These are phyloP conservation scores for Hoplodrina ambigua DNA, from an alignment of 2,888 invertebrate species.

Conservation along the genomic window DNA sequence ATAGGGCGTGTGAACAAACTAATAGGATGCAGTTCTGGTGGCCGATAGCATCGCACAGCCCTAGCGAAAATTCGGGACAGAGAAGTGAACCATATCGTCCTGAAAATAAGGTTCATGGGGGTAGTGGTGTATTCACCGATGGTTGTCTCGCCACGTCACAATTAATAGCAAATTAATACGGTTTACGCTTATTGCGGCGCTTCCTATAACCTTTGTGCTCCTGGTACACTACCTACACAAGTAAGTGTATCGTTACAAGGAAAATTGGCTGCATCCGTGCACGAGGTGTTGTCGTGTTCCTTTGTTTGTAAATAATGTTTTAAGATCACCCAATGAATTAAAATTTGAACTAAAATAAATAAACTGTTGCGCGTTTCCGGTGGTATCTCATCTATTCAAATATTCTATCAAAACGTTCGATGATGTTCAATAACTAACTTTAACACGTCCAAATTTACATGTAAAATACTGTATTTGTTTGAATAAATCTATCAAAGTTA, in stretches of 20 bases:
- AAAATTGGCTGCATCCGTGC: constrained; percentile 59
- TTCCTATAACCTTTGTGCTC: constrained; percentile 69
- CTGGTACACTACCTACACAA: constrained; percentile 43
- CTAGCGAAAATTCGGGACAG: constrained; percentile 49
- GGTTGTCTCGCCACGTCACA: constrained; percentile 77
- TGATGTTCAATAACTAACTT: constrained; percentile 25
- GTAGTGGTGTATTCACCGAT: constrained; percentile 57
- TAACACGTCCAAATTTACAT: constrained; percentile 49
- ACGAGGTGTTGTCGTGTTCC: constrained; percentile 33
- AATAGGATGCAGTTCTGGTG: constrained; percentile 75
- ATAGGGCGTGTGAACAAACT: constrained; percentile 81
- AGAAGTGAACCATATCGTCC: constrained; percentile 67
- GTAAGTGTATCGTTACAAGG: constrained; percentile 45
- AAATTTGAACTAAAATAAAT: constrained; percentile 37
- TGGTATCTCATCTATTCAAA: constrained; percentile 11
- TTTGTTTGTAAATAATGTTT: constrained; percentile 55
- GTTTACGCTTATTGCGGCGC: constrained; percentile 68
- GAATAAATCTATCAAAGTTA: constrained; percentile 29
- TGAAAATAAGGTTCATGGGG: constrained; percentile 60
- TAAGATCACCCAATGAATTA: constrained; percentile 34
- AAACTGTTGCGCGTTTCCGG: constrained; percentile 36
- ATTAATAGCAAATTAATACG: constrained; percentile 80
- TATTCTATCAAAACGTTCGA: constrained; percentile 28
- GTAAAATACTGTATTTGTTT: constrained; percentile 22
- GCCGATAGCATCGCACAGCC: constrained; percentile 68